Conservation (phyloP, 2,113 vertebrate genomes). For the Garra rufa region DNA sequence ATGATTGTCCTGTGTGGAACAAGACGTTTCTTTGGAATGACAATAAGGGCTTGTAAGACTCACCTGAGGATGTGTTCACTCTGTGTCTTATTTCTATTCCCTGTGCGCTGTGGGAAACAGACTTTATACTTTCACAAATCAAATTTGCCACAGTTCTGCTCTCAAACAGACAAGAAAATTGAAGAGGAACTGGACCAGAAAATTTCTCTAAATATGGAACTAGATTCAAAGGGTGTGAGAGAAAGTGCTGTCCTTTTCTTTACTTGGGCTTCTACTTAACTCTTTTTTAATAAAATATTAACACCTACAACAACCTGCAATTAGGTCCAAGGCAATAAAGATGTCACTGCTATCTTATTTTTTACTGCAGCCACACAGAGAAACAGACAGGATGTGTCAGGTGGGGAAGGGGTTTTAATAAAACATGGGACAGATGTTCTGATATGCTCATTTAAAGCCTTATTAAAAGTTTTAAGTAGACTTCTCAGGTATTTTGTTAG, state of each 20-base stretch:
- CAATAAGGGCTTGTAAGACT: not conserved
- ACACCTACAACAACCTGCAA: slow-evolving; percentile 38
- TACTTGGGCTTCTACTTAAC: slow-evolving; percentile 7
- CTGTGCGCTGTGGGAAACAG: not conserved
- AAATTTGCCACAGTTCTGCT: slow-evolving; percentile 29
- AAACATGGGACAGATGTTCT: slow-evolving; percentile 6
- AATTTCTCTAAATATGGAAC: slow-evolving; percentile 44
- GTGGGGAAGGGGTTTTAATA: not conserved
- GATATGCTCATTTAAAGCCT: not conserved
- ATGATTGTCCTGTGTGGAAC: not conserved
- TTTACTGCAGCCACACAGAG: not conserved
- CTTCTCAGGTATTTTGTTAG: not conserved
- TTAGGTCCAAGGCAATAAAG: slow-evolving; percentile 6
- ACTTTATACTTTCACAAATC: slow-evolving; percentile 21
- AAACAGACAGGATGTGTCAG: not conserved
- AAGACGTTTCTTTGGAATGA: not conserved
- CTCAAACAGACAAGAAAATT: slow-evolving; percentile 23
- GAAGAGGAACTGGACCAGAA: slow-evolving; percentile 40
- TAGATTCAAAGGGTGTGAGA: slow-evolving; percentile 7
- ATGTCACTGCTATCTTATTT: not conserved
- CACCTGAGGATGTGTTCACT: slow-evolving; percentile 31
- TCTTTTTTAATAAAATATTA: slow-evolving; percentile 49
- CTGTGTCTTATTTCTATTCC: not conserved
- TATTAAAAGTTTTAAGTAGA: not conserved
- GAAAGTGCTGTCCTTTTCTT: slow-evolving; percentile 2